Percentiles rank a stretch among this genome's conserved stretches.
These are phyloP conservation scores for Meriones unguiculatus DNA, from an alignment of 2,113 vertebrate species.

Conservation along the genomic window DNA sequence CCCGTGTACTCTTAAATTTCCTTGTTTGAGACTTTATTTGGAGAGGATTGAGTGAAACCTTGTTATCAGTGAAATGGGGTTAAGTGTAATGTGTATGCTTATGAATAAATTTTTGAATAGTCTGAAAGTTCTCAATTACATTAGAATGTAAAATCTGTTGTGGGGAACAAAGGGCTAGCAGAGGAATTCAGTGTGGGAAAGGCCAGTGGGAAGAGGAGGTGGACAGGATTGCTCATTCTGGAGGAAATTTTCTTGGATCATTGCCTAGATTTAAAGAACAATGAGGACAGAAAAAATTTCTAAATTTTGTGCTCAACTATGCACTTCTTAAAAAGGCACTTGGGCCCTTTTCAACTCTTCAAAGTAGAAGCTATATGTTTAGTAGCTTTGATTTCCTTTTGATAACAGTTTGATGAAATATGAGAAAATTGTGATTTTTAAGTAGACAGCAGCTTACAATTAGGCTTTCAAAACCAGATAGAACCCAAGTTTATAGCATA, in stretches of 20 bases:
- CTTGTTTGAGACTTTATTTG: not conserved
- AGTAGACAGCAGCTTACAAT: not conserved
- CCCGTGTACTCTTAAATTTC: not conserved
- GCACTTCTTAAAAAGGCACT: not conserved
- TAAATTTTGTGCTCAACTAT: not conserved
- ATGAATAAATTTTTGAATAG: not conserved
- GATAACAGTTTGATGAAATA: not conserved
- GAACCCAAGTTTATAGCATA: not conserved
- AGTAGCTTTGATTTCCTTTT: not conserved
- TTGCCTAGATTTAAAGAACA: not conserved
- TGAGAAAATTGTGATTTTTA: not conserved
- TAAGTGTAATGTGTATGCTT: not conserved
- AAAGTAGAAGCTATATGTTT: not conserved
- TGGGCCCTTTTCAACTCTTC: not conserved
- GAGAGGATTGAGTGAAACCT: not conserved
- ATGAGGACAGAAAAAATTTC: not conserved
- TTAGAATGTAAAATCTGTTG: not conserved
- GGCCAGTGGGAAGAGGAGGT: not conserved
- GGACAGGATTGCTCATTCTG: not conserved
- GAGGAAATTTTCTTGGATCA: not conserved
- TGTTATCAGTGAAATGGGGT: not conserved
- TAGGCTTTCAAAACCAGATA: not conserved
- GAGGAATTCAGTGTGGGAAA: not conserved
- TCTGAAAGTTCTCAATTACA: not conserved
- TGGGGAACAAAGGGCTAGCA: not conserved